These are phyloP conservation scores for Spodoptera frugiperda DNA, from an alignment of 1,140 invertebrate genomes.

Conservation along the genomic window DNA sequence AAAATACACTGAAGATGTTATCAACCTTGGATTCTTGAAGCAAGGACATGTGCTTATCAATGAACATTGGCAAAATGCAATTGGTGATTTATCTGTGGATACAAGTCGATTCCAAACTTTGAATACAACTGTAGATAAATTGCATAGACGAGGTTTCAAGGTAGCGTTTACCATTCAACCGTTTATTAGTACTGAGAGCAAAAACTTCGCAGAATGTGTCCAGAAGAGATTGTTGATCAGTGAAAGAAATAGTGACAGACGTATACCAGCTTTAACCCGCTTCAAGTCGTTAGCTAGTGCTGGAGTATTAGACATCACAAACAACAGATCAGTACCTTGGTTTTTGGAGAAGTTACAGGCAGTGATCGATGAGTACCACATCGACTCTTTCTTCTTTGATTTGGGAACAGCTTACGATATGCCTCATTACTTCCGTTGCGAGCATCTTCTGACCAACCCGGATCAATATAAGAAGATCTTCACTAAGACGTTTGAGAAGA, in stretches of 20 bases:
- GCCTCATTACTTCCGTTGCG: slow-evolving; percentile 93
- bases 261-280: slow-evolving; percentile 91
- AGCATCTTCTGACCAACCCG: slow-evolving; percentile 90
- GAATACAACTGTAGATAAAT: slow-evolving; percentile 92
- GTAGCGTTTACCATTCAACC: slow-evolving; percentile 94
- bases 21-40: slow-evolving; percentile 90
- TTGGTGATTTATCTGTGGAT: slow-evolving; percentile 93
- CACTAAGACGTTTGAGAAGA: slow-evolving; percentile 88
- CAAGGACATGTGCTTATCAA: slow-evolving; percentile 94
- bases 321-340: slow-evolving; percentile 93
- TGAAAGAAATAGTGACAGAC: slow-evolving; percentile 90
- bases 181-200: slow-evolving; percentile 94
- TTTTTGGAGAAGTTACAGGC: slow-evolving; percentile 90
- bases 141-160: slow-evolving; percentile 93
- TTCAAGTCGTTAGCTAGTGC: slow-evolving; percentile 92
- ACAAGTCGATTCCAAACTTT: slow-evolving; percentile 90
- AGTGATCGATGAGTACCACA: slow-evolving; percentile 91
- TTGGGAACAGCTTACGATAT: slow-evolving; percentile 95
- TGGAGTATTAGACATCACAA: slow-evolving; percentile 94
- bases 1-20: slow-evolving; percentile 94
- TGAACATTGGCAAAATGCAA: slow-evolving; percentile 93
- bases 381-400: slow-evolving; percentile 96
- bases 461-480: slow-evolving; percentile 93
- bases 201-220: slow-evolving; percentile 92
- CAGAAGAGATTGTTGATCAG: slow-evolving; percentile 90